Conservation (phyloP, 2,797 vertebrate species). For the Neosilurus hyrtlii region DNA sequence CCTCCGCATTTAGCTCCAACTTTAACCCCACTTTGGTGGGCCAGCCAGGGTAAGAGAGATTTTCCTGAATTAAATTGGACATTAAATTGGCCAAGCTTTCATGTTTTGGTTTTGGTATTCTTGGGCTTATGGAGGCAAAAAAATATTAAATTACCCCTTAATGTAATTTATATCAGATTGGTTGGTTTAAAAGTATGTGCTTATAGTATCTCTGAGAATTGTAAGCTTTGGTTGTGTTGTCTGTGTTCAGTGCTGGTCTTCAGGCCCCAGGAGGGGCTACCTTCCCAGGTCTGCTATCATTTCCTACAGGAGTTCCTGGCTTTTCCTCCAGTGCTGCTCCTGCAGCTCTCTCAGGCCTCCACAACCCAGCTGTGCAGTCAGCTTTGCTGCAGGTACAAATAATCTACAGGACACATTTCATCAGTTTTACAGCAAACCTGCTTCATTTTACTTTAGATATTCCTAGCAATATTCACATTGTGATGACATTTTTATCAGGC, state of each 20-base stretch:
- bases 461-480: not conserved
- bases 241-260: constrained; percentile 82
- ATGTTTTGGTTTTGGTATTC: not conserved
- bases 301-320: constrained; percentile 83
- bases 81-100: not conserved
- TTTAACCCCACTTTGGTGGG: constrained; percentile 89
- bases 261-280: constrained; percentile 84
- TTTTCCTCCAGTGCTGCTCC: constrained; percentile 86
- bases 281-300: constrained; percentile 88
- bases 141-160: not conserved
- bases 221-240: not conserved
- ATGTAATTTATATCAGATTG: not conserved
- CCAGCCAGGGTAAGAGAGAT: constrained; percentile 74
- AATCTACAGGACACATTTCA: not conserved
- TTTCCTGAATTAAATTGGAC: not conserved
- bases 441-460: not conserved
- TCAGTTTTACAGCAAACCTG: not conserved
- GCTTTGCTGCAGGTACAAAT: constrained; percentile 86
- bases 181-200: not conserved
- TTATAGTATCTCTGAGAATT: not conserved
- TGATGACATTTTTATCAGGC: not conserved
- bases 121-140: not conserved
- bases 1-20: constrained; percentile 95
- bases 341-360: constrained; percentile 82
- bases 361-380: constrained; percentile 86